Conservation (phyloP, 2,113 vertebrate species). For the Emydocephalus ijimae region DNA sequence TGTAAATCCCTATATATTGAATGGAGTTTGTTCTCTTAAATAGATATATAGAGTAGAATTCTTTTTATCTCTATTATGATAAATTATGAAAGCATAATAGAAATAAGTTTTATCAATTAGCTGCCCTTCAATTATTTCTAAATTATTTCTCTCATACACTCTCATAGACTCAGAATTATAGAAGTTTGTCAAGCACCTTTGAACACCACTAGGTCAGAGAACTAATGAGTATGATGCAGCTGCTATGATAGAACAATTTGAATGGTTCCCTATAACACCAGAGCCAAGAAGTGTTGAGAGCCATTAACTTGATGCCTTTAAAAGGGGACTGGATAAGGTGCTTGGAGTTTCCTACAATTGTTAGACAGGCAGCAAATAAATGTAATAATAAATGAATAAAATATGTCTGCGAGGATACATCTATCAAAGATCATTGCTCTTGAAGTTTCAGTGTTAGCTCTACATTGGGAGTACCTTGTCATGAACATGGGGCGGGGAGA, state of each 20-base stretch:
- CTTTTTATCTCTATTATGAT: neutral
- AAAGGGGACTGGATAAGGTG: neutral
- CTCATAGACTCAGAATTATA: neutral
- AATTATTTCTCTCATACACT: neutral
- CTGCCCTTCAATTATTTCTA: neutral
- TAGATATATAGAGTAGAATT: neutral
- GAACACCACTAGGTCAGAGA: neutral
- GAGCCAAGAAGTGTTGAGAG: neutral
- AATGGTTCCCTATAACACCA: neutral
- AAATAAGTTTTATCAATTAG: neutral
- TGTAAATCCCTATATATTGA: neutral
- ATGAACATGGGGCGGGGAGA: neutral
- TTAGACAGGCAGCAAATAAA: neutral
- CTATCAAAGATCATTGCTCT: neutral
- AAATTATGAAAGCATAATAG: neutral
- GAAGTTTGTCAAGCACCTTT: neutral
- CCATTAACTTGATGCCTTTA: neutral
- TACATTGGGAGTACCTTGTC: neutral
- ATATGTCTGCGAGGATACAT: neutral
- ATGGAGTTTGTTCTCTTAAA: neutral
- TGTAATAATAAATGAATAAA: neutral
- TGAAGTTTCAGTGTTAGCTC: neutral
- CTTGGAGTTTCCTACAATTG: neutral
- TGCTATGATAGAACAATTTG: neutral
- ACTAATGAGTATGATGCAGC: neutral